These are phyloP conservation scores for Trichonephila clavata DNA, from an alignment of 1,140 invertebrate species.

Conservation along the genomic window DNA sequence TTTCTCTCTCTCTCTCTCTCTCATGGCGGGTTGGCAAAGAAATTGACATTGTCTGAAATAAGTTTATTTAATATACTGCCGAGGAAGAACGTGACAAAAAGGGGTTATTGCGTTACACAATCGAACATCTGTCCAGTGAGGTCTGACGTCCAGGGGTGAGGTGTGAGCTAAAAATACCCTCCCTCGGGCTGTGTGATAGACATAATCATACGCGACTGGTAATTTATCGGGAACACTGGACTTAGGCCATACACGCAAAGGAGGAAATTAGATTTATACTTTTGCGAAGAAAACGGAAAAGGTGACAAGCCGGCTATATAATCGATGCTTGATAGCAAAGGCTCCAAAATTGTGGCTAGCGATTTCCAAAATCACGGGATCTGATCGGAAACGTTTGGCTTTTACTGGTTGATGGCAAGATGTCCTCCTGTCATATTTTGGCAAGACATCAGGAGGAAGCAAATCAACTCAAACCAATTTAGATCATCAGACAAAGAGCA, in stretches of 20 bases:
- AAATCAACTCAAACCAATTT: no score
- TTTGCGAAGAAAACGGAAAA: no score
- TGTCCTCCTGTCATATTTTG: no score
- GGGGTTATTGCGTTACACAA: constrained; percentile 30
- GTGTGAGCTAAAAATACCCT: not conserved
- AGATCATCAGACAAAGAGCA: no score
- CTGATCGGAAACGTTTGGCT: no score
- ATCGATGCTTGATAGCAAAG: no score
- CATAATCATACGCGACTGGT: not conserved
- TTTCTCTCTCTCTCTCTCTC: not conserved
- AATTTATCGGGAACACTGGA: constrained; percentile 34
- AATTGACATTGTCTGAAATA: constrained; percentile 19
- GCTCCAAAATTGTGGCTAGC: no score
- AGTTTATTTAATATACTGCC: not conserved
- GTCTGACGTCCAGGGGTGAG: not conserved
- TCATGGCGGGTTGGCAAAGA: not conserved
- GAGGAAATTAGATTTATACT: constrained; percentile 1
- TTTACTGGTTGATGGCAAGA: no score
- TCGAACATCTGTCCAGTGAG: constrained; percentile 20
- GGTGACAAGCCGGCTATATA: no score
- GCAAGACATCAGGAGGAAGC: no score
- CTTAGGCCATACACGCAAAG: not conserved
- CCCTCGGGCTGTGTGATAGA: not conserved
- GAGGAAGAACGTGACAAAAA: not conserved
- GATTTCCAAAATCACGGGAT: no score